Evolutionary conservation across 2,888 invertebrate species (phyloP), one percentile per base, ranked within the genome.

Genomic region (Fragum fragum): DNA sequence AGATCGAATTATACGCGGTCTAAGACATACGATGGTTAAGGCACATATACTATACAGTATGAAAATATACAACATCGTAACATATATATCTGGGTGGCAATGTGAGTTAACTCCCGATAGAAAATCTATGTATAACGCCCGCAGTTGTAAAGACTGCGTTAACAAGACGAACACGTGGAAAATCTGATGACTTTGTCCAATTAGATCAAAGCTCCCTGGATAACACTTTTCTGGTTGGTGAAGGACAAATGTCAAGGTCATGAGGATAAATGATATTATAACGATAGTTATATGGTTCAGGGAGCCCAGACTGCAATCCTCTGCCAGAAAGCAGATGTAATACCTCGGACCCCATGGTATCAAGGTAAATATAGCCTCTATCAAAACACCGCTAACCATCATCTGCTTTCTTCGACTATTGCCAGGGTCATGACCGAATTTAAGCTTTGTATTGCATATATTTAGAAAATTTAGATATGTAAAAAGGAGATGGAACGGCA

Each of bases 161-260:
- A 86, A 16, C 16, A 82, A 81, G 18, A 79, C 84, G 9, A 85
- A 28, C 16, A 86, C 74, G 57, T 89, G 87, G 55, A 89, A 89
- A 26, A 89, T 81, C 47, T 89, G 88, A 63, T 89, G 88, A 72
- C 88, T 87, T 57, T 86, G 85, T 9, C 92, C 93, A 21, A 91
- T 23, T 16, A 90, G 81, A 78, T 93, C 93, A 77, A 88, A 92
- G 7, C 69, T 72, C 29, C 91, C 91, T 16, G 91, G 91, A 52
- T 70, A 84, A 36, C 85, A 71, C 26, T 79, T 81, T 61, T 93
- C 92, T 1, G 92, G 93, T 39, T 90, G 76, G 52, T 90, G 90
- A 18, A 85, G 80, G 14, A 87, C 79, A 85, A 89, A 89, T 29
- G 86, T 78, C 61, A 87, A 74, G 1, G 87, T 82, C 75, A 86